Evolutionary conservation across 2,113 vertebrate species (phyloP).

Genomic region (Ptilorrhoa leucosticta): DNA sequence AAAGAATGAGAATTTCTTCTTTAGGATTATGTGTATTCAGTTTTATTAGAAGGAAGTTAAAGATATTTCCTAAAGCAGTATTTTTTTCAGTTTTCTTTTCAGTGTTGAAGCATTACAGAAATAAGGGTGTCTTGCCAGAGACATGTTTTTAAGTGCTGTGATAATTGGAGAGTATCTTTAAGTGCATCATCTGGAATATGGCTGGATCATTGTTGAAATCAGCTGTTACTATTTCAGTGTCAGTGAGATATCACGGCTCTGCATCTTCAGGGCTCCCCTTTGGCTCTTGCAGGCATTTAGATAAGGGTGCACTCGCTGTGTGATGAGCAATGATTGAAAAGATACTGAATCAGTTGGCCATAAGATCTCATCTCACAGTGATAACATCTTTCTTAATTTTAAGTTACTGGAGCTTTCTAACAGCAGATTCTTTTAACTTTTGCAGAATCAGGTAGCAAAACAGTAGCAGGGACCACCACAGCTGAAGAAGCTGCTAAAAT

Average conservation of each 20-base stretch:
- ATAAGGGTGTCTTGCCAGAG: neutral
- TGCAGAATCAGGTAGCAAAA: conserved; percentile 75
- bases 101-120: neutral
- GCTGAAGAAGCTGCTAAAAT: conserved; percentile 87
- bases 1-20: neutral
- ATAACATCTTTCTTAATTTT: neutral
- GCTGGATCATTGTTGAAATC: neutral
- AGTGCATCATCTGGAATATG: neutral
- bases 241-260: neutral
- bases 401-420: neutral
- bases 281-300: neutral
- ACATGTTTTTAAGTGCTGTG: neutral
- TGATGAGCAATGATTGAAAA: neutral
- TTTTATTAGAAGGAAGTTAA: neutral
- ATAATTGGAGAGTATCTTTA: neutral
- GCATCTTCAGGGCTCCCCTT: neutral
- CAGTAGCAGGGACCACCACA: conserved; percentile 74
- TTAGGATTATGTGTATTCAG: rapidly evolving
- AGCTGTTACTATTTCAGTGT: neutral
- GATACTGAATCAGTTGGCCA: neutral
- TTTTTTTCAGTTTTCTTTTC: neutral
- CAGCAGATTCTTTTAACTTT: neutral
- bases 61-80: neutral
- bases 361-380: neutral
- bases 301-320: neutral